Percentiles rank a stretch among this genome's conserved stretches.
These are phyloP conservation scores for Gambusia yucatana DNA, from an alignment of 2,797 vertebrate species.

Conservation along the genomic window DNA sequence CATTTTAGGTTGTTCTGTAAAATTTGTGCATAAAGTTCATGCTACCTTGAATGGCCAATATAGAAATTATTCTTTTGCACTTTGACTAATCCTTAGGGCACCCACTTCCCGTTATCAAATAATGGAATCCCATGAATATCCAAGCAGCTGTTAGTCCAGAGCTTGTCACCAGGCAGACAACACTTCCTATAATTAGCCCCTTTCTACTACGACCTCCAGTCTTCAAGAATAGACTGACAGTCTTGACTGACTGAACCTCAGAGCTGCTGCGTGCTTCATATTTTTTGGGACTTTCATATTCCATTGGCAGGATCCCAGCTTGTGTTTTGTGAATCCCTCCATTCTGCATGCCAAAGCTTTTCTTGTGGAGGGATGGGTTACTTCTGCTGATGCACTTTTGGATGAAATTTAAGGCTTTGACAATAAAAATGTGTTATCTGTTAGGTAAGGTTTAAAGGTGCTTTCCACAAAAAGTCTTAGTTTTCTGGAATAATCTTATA, in stretches of 20 bases:
- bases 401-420: slow-evolving; percentile 5
- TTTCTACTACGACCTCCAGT: slow-evolving; percentile 43
- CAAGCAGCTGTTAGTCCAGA: slow-evolving; percentile 46
- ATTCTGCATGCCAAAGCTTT: slow-evolving; percentile 21
- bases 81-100: background rate
- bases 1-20: no score
- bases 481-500: background rate
- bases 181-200: slow-evolving; percentile 75
- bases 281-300: slow-evolving; percentile 56
- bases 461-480: background rate
- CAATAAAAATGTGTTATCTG: background rate
- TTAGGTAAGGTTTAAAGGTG: background rate
- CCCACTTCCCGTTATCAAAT: background rate
- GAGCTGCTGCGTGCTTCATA: slow-evolving; percentile 34
- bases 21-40: no score
- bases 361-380: slow-evolving; percentile 43
- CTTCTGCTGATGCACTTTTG: slow-evolving; percentile 35
- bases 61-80: no score
- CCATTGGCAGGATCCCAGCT: slow-evolving; percentile 46
- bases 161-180: slow-evolving; percentile 60
- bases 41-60: no score
- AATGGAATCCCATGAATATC: slow-evolving; percentile 36
- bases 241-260: slow-evolving; percentile 43
- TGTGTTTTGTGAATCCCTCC: slow-evolving; percentile 44
- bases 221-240: slow-evolving; percentile 42